phyloP scores from a whole-genome alignment of 2,113 vertebrate genomes.

The Plectropomus leopardus region DNA sequence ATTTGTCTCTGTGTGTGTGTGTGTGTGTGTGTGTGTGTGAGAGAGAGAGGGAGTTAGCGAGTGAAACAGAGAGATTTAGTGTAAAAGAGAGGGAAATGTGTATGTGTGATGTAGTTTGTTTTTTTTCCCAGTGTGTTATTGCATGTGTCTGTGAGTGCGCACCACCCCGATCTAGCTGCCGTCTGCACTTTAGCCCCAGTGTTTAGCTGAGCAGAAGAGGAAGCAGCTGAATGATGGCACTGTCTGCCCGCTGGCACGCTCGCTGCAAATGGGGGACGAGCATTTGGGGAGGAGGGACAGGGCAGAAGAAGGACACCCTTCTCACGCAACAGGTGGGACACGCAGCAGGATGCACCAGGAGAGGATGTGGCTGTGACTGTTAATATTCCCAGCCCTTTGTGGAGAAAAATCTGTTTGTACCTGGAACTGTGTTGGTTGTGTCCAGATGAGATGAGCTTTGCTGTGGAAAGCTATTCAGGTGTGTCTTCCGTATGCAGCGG shows the following conservation, averaged over 20 bases:
- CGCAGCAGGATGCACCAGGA: slow-evolving; percentile 55
- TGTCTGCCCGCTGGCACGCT: slow-evolving; percentile 72
- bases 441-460: not conserved
- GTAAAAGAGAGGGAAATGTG: slow-evolving; percentile 33
- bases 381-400: slow-evolving; percentile 24
- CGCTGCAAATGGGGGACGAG: slow-evolving; percentile 19
- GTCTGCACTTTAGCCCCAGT: slow-evolving; percentile 74
- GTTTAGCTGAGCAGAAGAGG: slow-evolving; percentile 76
- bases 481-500: slow-evolving; percentile 22
- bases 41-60: slow-evolving; percentile 20
- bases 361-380: slow-evolving; percentile 56
- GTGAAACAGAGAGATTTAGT: slow-evolving; percentile 52
- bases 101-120: slow-evolving; percentile 43
- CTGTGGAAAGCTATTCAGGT: slow-evolving; percentile 34
- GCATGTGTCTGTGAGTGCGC: slow-evolving; percentile 38
- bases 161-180: slow-evolving; percentile 58
- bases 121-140: slow-evolving; percentile 13
- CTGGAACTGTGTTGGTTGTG: not conserved
- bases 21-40: not conserved
- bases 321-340: slow-evolving; percentile 76
- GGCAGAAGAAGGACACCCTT: slow-evolving; percentile 73
- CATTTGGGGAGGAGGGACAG: slow-evolving; percentile 33
- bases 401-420: not conserved
- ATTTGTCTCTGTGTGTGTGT: slow-evolving; percentile 34
- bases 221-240: slow-evolving; percentile 80